A percentile compares a stretch with the other conserved stretches of the same genome.
Conservation (phyloP, 2,888 invertebrate genomes). For the Sipha maydis region DNA sequence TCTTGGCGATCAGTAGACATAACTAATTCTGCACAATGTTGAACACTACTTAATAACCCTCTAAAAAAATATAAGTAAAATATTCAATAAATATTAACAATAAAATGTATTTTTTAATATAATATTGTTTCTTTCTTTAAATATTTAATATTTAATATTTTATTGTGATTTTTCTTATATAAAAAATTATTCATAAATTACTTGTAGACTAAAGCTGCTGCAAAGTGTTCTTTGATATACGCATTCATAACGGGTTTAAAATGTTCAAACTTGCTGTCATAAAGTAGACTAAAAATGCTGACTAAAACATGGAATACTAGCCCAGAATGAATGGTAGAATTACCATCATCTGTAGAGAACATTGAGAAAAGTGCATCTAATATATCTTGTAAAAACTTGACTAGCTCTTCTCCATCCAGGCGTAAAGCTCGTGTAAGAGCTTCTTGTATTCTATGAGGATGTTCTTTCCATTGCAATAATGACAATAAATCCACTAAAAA, state of each 20-base stretch:
- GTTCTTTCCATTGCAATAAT: constrained; percentile 89
- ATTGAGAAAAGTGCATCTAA: constrained; percentile 92
- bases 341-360: constrained; percentile 93
- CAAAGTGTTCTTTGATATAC: constrained; percentile 93
- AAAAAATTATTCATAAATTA: constrained; percentile 68
- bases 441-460: constrained; percentile 87
- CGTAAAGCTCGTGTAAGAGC: constrained; percentile 83
- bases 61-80: constrained; percentile 68
- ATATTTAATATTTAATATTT: neutral
- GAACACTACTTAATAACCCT: constrained; percentile 87
- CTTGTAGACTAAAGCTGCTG: constrained; percentile 94
- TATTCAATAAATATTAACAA: neutral
- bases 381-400: constrained; percentile 94
- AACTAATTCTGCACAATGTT: constrained; percentile 89
- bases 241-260: constrained; percentile 94
- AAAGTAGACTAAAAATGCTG: constrained; percentile 86
- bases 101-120: neutral
- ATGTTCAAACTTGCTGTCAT: constrained; percentile 92
- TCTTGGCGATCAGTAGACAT: constrained; percentile 88
- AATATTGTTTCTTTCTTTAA: neutral
- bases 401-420: constrained; percentile 87
- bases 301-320: constrained; percentile 90
- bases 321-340: constrained; percentile 87
- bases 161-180: neutral
- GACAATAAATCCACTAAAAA: constrained; percentile 83